Evolutionary conservation across 1,140 invertebrate genomes (phyloP).

Genomic region (Drosophila funebris): DNA sequence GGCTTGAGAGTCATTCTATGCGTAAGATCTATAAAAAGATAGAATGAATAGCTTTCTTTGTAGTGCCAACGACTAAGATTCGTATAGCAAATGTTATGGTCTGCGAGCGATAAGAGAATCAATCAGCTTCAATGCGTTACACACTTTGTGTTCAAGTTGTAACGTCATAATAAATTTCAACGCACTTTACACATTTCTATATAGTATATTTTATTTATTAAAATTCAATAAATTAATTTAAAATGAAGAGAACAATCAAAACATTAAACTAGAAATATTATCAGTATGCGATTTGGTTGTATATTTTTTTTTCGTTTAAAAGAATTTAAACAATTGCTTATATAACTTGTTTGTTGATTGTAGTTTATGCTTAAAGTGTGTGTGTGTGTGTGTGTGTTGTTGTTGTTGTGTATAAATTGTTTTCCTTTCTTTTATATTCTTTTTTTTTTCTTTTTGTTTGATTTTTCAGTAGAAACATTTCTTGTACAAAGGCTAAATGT

Average conservation of each 20-base stretch:
- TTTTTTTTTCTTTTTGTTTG: slow-evolving; percentile 19
- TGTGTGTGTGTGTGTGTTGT: slow-evolving; percentile 32
- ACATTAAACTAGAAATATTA: slow-evolving; percentile 79
- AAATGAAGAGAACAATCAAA: slow-evolving; percentile 77
- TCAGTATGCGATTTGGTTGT: slow-evolving; percentile 54
- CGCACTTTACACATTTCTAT: slow-evolving; percentile 6
- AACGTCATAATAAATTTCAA: background rate
- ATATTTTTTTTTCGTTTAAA: slow-evolving; percentile 64
- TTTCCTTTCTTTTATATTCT: slow-evolving; percentile 5
- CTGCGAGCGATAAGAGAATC: too few species aligned
- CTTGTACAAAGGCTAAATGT: slow-evolving; percentile 67
- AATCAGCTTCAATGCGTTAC: too few species aligned
- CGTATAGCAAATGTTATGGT: background rate
- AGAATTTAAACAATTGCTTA: slow-evolving; percentile 76
- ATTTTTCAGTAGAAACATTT: slow-evolving; percentile 66
- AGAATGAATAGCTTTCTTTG: background rate
- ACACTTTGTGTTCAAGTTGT: too few species aligned
- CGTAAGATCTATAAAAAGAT: background rate
- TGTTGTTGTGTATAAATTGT: slow-evolving; percentile 3
- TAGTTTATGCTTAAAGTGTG: slow-evolving; percentile 34
- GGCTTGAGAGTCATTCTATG: background rate
- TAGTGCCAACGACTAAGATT: too few species aligned
- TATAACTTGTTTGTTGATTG: slow-evolving; percentile 50
- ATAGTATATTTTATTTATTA: slow-evolving; percentile 61
- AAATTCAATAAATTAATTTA: slow-evolving; percentile 79